Evolutionary conservation across 2,888 invertebrate species (phyloP).

Genomic region (Drosophila recens): DNA sequence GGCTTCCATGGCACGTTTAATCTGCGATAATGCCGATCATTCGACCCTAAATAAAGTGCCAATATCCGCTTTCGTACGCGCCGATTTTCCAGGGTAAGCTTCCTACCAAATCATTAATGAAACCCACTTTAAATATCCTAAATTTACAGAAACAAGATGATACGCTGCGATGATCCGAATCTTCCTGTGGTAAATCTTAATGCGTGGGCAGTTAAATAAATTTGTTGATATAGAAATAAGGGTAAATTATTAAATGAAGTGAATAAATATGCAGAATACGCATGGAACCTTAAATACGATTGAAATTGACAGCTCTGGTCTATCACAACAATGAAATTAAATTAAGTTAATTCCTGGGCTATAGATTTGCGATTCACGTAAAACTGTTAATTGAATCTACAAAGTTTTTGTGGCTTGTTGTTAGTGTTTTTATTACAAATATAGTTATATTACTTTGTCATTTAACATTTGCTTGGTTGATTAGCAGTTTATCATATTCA

Average conservation of each 20-base stretch:
- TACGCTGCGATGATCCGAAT: conserved; percentile 87
- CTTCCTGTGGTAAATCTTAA: conserved; percentile 89
- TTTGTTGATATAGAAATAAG: neutral
- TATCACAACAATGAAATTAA: conserved; percentile 19
- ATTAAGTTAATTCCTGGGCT: conserved; percentile 15
- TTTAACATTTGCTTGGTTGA: conserved; percentile 49
- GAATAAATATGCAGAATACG: neutral
- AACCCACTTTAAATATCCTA: neutral
- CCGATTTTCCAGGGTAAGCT: conserved; percentile 87
- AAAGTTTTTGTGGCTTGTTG: conserved; percentile 40
- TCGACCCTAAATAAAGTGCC: conserved; percentile 87
- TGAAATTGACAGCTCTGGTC: conserved; percentile 1
- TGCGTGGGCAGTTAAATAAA: conserved; percentile 86
- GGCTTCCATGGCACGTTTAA: conserved; percentile 88
- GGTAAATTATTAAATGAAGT: neutral
- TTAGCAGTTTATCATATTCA: conserved; percentile 48
- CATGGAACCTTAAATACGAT: neutral
- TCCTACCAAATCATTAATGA: neutral
- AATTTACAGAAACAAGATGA: conserved; percentile 88
- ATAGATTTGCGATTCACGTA: conserved; percentile 30
- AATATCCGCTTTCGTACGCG: conserved; percentile 87
- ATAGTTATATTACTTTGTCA: conserved; percentile 17
- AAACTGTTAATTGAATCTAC: conserved; percentile 54
- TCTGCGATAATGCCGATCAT: conserved; percentile 92
- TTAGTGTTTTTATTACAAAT: conserved; percentile 19